Conservation (phyloP, 2,888 invertebrate genomes). For the Stegana nigrithorax region DNA sequence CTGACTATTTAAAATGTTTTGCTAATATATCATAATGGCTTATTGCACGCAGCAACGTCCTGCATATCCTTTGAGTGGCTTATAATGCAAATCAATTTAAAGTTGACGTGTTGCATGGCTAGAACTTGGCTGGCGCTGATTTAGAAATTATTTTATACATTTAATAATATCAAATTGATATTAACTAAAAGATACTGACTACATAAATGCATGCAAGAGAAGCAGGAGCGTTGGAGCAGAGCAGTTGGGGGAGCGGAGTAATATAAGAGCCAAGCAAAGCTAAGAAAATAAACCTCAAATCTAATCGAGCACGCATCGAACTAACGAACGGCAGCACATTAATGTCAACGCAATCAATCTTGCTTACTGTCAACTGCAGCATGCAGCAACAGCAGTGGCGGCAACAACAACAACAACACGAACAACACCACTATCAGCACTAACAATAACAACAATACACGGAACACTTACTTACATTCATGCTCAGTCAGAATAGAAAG, state of each 20-base stretch:
- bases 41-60: background rate
- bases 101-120: no score
- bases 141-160: no score
- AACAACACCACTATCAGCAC: background rate
- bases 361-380: slow-evolving; percentile 59
- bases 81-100: no score
- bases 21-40: no score
- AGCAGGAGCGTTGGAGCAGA: no score
- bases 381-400: background rate
- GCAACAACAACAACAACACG: slow-evolving; percentile 1
- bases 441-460: slow-evolving; percentile 27
- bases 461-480: background rate
- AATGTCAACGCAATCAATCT: slow-evolving; percentile 53
- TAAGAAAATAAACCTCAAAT: slow-evolving; percentile 6
- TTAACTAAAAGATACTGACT: slow-evolving; percentile 10
- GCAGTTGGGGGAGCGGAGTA: no score
- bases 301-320: slow-evolving; percentile 19
- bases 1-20: no score
- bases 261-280: slow-evolving; percentile 1
- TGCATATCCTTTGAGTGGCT: no score
- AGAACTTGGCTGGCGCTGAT: no score
- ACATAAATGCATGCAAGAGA: no score
- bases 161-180: no score
- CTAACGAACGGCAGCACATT: slow-evolving; percentile 2
- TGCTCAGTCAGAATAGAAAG: no score